These are phyloP conservation scores for Ctenochaetus hawaiiensis DNA, from an alignment of 2,797 vertebrate genomes.

Conservation along the genomic window DNA sequence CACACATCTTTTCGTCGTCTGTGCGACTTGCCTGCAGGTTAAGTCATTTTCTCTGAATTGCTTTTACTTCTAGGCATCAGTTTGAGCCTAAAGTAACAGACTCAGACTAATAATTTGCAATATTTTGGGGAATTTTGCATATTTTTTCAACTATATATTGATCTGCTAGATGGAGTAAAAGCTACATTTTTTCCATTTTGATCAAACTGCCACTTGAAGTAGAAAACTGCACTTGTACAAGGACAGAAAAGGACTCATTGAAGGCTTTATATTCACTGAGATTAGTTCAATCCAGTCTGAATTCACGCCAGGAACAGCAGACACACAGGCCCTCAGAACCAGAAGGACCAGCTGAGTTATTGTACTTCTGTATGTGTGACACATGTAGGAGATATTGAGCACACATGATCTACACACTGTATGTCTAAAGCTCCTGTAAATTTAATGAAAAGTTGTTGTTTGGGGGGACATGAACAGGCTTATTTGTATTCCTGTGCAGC, in stretches of 20 bases:
- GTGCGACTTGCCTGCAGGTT: slow-evolving; percentile 21
- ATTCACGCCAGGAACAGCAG: not conserved
- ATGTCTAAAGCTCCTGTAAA: not conserved
- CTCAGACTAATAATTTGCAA: not conserved
- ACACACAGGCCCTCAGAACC: not conserved
- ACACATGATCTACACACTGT: not conserved
- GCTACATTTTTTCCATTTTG: not conserved
- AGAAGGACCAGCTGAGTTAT: slow-evolving; percentile 3
- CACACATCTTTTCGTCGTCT: slow-evolving; percentile 16
- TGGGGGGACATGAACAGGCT: not conserved
- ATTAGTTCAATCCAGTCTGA: not conserved
- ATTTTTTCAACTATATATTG: not conserved
- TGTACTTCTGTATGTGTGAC: not conserved
- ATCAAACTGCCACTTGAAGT: slow-evolving; percentile 4
- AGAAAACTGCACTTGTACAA: slow-evolving; percentile 4
- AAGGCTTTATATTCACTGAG: slow-evolving; percentile 16
- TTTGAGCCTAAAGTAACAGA: slow-evolving; percentile 7
- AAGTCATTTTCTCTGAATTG: slow-evolving; percentile 38
- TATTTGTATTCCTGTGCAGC: not conserved
- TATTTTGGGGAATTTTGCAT: not conserved
- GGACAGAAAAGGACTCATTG: slow-evolving; percentile 4
- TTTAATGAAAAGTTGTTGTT: slow-evolving; percentile 8
- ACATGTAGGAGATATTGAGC: not conserved
- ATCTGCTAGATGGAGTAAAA: not conserved
- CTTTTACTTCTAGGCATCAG: slow-evolving; percentile 45